Base-by-base conservation (phyloP, 1,140 invertebrate species). In the Amphibalanus amphitrite region DNA sequence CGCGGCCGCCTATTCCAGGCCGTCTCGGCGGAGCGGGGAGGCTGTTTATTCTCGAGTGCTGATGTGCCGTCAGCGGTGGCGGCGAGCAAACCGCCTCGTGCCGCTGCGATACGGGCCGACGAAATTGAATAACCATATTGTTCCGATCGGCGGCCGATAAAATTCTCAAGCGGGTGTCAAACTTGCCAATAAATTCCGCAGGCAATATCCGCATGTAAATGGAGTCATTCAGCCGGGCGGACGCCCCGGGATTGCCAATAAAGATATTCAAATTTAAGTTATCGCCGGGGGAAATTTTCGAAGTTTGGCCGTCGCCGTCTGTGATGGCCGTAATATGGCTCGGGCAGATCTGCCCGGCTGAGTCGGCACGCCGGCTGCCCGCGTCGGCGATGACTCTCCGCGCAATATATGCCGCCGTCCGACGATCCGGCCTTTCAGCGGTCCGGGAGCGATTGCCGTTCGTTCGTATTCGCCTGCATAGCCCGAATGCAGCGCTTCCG, bases 101-200 rank as follows among this genome's bases (percentile, higher is more conserved):
- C 47, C 10, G 1, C 47, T 59, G 13, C 47, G 13, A 23, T 59
- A 59, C 23, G 10, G 47, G 1, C 10, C 47, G 6, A 1, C 47
- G 47, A 59, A 59, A 59, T 59, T 59, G 47, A 59, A 59, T 59
- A 59, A 59, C 47, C 47, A 59, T 59, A 59, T 59, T 59, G 47
- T 59, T 59, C 47, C 47, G 47, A 59, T 59, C 47, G 47, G 47
- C 13, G 10, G 47, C 10, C 47, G 47, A 59, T 59, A 59, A 59
- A 59, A 59, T 20, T 59, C 47, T 13, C 47, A 23, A 59, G 47
- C 47, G 47, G 47, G 47, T 59, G 47, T 59, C 47, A 59, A 59
- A 59, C 47, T 59, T 59, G 47, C 47, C 47, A 59, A 59, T 59
- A 59, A 59, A 59, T 59, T 59, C 47, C 10, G 47, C 47, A 59